Percentiles rank a stretch among this genome's conserved stretches.
phyloP scores from a whole-genome alignment of 2,797 vertebrate species.

The Myiothlypis chrysogaster region DNA sequence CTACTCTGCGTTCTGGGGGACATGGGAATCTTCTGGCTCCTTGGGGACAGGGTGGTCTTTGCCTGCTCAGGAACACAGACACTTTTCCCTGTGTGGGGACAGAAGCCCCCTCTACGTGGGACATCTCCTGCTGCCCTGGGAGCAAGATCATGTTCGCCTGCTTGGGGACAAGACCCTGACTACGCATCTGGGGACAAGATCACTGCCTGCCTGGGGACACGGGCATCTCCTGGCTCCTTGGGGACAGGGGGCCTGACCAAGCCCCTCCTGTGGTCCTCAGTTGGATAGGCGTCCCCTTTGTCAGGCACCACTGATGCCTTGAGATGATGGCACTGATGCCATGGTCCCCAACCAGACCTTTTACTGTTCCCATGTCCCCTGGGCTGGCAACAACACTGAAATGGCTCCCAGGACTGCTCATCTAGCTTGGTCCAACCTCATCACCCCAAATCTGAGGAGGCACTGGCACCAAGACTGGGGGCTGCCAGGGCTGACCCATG shows the following conservation, averaged over 20 bases:
- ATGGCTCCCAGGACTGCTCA: not conserved
- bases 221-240: not conserved
- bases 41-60: not conserved
- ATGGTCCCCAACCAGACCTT: rapidly evolving
- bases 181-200: not conserved
- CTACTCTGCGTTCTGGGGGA: not conserved
- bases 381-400: rapidly evolving
- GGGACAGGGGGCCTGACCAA: not conserved
- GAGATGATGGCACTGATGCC: not conserved
- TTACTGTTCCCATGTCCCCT: not conserved
- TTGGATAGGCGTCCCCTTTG: rapidly evolving
- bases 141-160: not conserved
- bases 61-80: not conserved
- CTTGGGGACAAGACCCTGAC: not conserved
- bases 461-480: not conserved
- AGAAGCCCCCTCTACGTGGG: not conserved
- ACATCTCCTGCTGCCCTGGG: not conserved
- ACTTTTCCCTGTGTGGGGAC: not conserved
- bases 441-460: not conserved
- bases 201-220: not conserved
- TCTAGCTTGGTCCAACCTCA: not conserved
- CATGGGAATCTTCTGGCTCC: not conserved
- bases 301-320: not conserved
- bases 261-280: not conserved
- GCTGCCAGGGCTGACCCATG: not conserved